Evolutionary conservation across 2,888 invertebrate species (phyloP).

Genomic region (Erebia palarica): DNA sequence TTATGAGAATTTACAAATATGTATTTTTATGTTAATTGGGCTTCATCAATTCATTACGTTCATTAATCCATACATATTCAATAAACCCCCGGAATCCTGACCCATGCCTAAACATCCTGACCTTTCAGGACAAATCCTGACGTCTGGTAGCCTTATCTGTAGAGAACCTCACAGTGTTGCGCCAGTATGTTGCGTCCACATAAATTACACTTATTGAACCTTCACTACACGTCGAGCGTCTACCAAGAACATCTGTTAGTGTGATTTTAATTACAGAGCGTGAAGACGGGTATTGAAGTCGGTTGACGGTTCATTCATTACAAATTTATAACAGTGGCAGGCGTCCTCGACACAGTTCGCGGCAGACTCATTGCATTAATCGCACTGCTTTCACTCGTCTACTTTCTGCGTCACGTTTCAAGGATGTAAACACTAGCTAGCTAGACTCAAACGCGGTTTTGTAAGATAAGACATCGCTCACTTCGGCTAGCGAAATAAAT

Average conservation of each 20-base stretch:
- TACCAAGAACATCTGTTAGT: constrained; percentile 11
- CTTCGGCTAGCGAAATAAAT: background rate
- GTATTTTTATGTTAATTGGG: too few relatives aligned
- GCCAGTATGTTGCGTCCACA: background rate
- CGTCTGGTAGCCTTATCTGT: too few relatives aligned
- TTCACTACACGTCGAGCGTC: background rate
- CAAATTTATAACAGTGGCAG: constrained; percentile 44
- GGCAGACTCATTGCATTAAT: constrained; percentile 64
- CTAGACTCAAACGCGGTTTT: constrained; percentile 28
- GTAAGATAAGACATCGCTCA: constrained; percentile 15
- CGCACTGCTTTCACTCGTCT: constrained; percentile 75
- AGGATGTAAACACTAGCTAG: constrained; percentile 51
- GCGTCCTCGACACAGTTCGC: constrained; percentile 65
- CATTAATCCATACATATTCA: too few relatives aligned
- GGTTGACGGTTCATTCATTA: constrained; percentile 46
- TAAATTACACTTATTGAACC: constrained; percentile 5
- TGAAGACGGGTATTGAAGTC: constrained; percentile 32
- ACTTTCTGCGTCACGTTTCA: constrained; percentile 79
- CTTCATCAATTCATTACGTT: too few relatives aligned
- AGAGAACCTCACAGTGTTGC: background rate
- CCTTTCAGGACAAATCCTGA: too few relatives aligned
- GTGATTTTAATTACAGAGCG: constrained; percentile 26
- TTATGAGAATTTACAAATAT: too few relatives aligned
- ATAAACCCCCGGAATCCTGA: too few relatives aligned
- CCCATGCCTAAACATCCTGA: too few relatives aligned